Conservation (phyloP, 2,797 vertebrate species). For the Myotis planiceps region DNA sequence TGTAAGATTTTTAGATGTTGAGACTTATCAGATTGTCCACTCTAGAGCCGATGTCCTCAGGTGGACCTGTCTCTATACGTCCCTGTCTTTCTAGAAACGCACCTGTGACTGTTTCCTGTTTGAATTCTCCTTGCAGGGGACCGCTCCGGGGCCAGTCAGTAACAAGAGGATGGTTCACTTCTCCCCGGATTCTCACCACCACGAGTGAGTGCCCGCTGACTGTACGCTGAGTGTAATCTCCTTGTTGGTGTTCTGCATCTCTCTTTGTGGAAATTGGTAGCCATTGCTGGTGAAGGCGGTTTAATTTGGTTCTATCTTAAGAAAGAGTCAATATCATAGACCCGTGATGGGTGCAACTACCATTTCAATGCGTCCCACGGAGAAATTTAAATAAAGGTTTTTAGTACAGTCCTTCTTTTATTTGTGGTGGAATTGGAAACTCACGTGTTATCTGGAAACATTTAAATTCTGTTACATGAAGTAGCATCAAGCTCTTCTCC, state of each 20-base stretch:
- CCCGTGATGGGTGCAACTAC: too few species aligned
- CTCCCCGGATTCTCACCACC: conserved; percentile 92
- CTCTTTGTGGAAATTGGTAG: neutral
- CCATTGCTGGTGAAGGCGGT: neutral
- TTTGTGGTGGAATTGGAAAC: neutral
- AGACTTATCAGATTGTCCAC: neutral
- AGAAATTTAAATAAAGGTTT: neutral
- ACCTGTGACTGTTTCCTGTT: neutral
- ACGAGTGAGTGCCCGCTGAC: conserved; percentile 92
- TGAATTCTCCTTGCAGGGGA: conserved; percentile 84
- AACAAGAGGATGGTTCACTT: conserved; percentile 91
- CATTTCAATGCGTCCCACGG: neutral
- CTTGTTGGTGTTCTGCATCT: neutral
- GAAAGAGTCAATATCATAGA: neutral
- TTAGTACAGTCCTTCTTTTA: neutral
- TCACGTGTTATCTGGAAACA: neutral
- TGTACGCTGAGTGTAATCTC: conserved; percentile 59
- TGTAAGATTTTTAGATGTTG: neutral
- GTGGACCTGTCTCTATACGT: accelerated
- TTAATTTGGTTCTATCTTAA: neutral
- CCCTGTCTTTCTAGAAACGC: neutral
- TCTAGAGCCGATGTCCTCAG: neutral
- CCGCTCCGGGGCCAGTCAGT: conserved; percentile 86
- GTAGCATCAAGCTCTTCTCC: neutral
- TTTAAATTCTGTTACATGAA: neutral